Evolutionary conservation across 2,113 vertebrate species (phyloP).

Genomic region (Tragelaphus imberbis): DNA sequence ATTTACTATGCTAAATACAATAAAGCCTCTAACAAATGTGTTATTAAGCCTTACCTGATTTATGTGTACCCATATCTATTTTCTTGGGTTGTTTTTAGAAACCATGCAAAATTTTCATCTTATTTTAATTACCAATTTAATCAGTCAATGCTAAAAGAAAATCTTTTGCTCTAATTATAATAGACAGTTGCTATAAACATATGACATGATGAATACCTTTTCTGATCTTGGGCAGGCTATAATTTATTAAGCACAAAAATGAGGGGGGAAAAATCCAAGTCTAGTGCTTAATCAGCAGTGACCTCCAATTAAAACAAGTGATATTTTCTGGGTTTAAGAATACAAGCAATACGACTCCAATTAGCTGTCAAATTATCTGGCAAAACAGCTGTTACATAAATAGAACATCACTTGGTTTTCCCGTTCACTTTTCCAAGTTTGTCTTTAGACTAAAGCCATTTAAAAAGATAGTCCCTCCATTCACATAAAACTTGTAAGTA

Average conservation of each 20-base stretch:
- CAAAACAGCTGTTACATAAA: slow-evolving; percentile 32
- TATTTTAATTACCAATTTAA: slow-evolving; percentile 56
- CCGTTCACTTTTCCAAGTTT: neutral
- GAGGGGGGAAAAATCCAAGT: neutral
- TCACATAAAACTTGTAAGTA: neutral
- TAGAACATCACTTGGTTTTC: neutral
- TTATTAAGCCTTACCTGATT: neutral
- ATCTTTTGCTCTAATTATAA: slow-evolving; percentile 49
- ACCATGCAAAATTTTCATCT: slow-evolving; percentile 21
- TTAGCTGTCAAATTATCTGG: slow-evolving; percentile 48
- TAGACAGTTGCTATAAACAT: slow-evolving; percentile 30
- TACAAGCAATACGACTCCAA: neutral
- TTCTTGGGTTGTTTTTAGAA: slow-evolving; percentile 31
- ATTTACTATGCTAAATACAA: slow-evolving; percentile 38
- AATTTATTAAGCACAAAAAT: slow-evolving; percentile 51
- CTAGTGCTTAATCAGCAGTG: slow-evolving; percentile 35
- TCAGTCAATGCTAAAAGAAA: slow-evolving; percentile 43
- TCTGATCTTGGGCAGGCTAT: slow-evolving; percentile 19
- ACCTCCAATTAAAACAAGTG: slow-evolving; percentile 44
- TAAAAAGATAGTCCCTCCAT: neutral
- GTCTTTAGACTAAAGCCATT: slow-evolving; percentile 8
- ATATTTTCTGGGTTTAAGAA: slow-evolving; percentile 36
- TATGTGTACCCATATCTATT: neutral
- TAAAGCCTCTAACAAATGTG: slow-evolving; percentile 7
- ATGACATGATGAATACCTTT: slow-evolving; percentile 24